Evolutionary conservation across 2,113 vertebrate genomes (phyloP).

Genomic region (Stigmatopora argus): DNA sequence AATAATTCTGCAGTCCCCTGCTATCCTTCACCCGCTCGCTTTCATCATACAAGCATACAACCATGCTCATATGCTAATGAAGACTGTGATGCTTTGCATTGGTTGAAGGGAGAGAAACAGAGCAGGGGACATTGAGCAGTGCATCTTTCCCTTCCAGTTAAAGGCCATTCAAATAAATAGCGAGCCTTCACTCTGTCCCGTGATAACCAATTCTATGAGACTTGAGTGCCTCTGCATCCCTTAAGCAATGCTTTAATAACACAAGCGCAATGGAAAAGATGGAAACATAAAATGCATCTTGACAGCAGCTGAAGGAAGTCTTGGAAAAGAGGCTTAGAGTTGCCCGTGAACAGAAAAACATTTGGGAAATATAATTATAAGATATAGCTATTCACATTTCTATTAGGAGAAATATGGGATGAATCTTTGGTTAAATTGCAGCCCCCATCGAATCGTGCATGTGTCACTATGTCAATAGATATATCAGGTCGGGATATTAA

Average conservation of each 20-base stretch:
- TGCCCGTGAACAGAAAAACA: slow-evolving; percentile 16
- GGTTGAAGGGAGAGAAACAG: neutral
- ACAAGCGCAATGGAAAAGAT: slow-evolving; percentile 10
- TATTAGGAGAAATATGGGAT: neutral
- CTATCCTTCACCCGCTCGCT: slow-evolving; percentile 22
- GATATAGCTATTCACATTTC: slow-evolving; percentile 30
- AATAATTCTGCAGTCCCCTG: slow-evolving; percentile 55
- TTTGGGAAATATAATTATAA: slow-evolving; percentile 23
- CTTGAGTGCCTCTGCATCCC: slow-evolving; percentile 20
- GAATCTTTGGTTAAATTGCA: slow-evolving; percentile 6
- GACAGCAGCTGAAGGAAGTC: slow-evolving; percentile 27
- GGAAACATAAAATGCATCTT: slow-evolving; percentile 32
- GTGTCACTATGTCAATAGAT: slow-evolving; percentile 7
- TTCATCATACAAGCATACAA: slow-evolving; percentile 22
- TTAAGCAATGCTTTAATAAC: slow-evolving; percentile 29
- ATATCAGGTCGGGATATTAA: neutral
- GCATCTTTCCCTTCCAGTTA: slow-evolving; percentile 47
- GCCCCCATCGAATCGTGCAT: neutral
- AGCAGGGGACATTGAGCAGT: slow-evolving; percentile 38
- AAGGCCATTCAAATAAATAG: slow-evolving; percentile 56
- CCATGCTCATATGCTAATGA: slow-evolving; percentile 50
- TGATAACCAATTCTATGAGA: slow-evolving; percentile 30
- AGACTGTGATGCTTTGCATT: slow-evolving; percentile 14
- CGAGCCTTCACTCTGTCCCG: slow-evolving; percentile 28
- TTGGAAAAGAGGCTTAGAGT: slow-evolving; percentile 4